These are phyloP conservation scores for Archivesica marissinica DNA, from an alignment of 1,140 invertebrate species.

Conservation along the genomic window DNA sequence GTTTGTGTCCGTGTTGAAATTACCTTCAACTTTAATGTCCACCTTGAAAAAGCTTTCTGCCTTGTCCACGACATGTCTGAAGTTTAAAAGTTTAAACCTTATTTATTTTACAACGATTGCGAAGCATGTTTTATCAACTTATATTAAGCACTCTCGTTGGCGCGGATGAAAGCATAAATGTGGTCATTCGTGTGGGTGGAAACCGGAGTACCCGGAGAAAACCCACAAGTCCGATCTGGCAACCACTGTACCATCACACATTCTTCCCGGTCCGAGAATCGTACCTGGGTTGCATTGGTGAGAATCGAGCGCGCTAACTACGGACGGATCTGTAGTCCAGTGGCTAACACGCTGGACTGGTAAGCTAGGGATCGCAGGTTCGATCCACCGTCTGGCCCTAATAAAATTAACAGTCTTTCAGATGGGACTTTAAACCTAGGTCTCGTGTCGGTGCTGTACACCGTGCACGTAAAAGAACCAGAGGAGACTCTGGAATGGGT, in stretches of 20 bases:
- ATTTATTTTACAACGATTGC: too few species aligned
- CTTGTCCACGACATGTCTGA: not conserved
- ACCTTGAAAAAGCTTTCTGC: slow-evolving; percentile 4
- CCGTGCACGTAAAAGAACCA: too few species aligned
- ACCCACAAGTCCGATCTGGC: not conserved
- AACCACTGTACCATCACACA: not conserved
- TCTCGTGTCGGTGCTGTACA: too few species aligned
- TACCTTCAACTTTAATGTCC: not conserved
- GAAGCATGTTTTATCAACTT: not conserved
- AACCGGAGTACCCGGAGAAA: not conserved
- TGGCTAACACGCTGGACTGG: too few species aligned
- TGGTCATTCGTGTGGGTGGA: not conserved
- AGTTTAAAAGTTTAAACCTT: not conserved
- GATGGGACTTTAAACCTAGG: too few species aligned
- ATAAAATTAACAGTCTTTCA: too few species aligned
- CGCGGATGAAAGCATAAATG: not conserved
- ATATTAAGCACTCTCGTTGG: not conserved
- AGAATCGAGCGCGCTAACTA: too few species aligned
- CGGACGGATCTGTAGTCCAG: too few species aligned
- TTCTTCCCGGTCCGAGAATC: not conserved
- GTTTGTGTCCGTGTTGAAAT: not conserved
- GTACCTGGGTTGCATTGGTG: too few species aligned
- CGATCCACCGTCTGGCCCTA: too few species aligned
- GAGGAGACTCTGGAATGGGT: too few species aligned
- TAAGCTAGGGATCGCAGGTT: too few species aligned